Conservation (phyloP, 2,797 vertebrate genomes). For the Lycodopsis pacificus region DNA sequence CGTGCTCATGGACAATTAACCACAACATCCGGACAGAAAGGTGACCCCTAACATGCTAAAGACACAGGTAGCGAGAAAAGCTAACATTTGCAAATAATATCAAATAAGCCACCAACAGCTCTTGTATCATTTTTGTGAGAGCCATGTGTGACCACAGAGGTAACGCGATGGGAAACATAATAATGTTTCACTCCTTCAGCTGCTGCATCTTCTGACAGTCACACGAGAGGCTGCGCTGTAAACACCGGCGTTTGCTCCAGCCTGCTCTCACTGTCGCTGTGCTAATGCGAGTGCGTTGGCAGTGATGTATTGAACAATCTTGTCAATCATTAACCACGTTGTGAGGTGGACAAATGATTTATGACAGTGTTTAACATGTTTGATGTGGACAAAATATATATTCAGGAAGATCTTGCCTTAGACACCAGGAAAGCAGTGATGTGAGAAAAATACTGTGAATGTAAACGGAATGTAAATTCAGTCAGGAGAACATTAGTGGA, state of each 20-base stretch:
- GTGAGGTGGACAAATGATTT: neutral
- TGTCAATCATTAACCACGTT: neutral
- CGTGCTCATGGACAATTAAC: neutral
- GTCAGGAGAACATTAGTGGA: neutral
- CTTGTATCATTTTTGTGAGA: constrained; percentile 5
- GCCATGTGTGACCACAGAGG: constrained; percentile 30
- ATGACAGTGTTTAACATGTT: neutral
- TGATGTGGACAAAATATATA: neutral
- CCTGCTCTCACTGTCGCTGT: constrained; percentile 10
- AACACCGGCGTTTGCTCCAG: constrained; percentile 17
- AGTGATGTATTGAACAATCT: constrained; percentile 11
- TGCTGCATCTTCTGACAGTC: constrained; percentile 34
- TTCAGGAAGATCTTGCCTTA: neutral
- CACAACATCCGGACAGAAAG: neutral
- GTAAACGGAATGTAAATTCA: too few species aligned
- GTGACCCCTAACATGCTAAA: neutral
- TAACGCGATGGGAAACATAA: neutral
- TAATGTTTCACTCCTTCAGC: constrained; percentile 9
- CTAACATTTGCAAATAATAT: constrained; percentile 13
- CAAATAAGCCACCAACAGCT: neutral
- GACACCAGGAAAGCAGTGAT: neutral
- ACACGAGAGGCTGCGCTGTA: constrained; percentile 14
- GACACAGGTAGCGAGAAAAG: neutral
- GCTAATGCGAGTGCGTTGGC: constrained; percentile 14
- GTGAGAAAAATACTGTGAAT: neutral